Evolutionary conservation across 2,888 invertebrate species (phyloP).

Genomic region (Chrysodeixis includens): DNA sequence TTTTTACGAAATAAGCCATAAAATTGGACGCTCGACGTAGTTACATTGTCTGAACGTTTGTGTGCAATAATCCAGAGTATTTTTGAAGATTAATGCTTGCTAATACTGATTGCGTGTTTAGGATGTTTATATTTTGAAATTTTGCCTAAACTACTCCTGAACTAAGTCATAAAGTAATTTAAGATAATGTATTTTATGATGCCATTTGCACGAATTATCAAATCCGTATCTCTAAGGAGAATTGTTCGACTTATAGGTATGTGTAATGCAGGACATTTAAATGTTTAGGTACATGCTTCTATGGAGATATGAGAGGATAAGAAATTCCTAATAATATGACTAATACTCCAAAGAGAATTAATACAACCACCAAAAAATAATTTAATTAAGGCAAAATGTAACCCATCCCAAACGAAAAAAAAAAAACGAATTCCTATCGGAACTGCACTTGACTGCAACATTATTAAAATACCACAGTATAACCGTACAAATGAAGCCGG

Average conservation of each 20-base stretch:
- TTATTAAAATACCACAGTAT: slow-evolving; percentile 59
- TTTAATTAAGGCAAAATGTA: slow-evolving; percentile 25
- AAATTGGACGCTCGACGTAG: slow-evolving; percentile 77
- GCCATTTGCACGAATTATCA: too few relatives aligned
- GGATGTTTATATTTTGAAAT: slow-evolving; percentile 7
- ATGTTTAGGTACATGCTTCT: too few relatives aligned
- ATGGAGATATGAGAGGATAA: too few relatives aligned
- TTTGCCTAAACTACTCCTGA: neutral
- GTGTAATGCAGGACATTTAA: too few relatives aligned
- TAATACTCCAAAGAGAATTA: too few relatives aligned
- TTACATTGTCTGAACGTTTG: slow-evolving; percentile 63
- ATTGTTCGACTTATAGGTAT: too few relatives aligned
- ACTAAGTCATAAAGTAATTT: neutral
- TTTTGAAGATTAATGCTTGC: slow-evolving; percentile 52
- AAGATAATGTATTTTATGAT: slow-evolving; percentile 7
- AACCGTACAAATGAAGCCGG: slow-evolving; percentile 68
- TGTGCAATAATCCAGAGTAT: slow-evolving; percentile 40
- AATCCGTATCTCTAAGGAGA: too few relatives aligned
- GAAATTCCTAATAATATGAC: too few relatives aligned
- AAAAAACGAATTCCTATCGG: neutral
- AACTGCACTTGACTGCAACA: slow-evolving; percentile 43
- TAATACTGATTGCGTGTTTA: slow-evolving; percentile 24
- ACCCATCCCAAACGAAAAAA: neutral
- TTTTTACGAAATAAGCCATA: slow-evolving; percentile 85
- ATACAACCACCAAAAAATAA: neutral